phyloP scores from a whole-genome alignment of 2,113 vertebrate genomes.

The Poicephalus meyeri region DNA sequence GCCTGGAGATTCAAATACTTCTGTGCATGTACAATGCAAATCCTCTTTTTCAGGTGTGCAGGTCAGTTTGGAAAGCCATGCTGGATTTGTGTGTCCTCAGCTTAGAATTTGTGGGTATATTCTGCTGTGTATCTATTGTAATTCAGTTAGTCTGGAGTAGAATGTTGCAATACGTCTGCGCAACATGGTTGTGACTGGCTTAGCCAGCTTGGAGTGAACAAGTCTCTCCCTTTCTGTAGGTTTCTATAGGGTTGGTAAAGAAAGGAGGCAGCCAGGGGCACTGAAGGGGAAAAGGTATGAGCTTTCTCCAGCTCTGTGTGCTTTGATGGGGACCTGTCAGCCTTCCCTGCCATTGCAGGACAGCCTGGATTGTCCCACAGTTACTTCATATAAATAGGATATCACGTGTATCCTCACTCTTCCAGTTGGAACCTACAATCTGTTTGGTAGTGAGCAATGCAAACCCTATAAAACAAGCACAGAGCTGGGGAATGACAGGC shows the following conservation, averaged over 20 bases:
- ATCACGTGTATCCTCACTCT: rapidly evolving
- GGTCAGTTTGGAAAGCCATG: not conserved
- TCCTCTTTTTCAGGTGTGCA: not conserved
- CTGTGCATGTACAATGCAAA: not conserved
- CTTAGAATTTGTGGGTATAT: not conserved
- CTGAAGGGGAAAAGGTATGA: rapidly evolving
- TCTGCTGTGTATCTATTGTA: not conserved
- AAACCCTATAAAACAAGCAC: not conserved
- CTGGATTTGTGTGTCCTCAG: not conserved
- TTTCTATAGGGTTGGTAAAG: not conserved
- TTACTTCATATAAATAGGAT: rapidly evolving
- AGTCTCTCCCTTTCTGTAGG: not conserved
- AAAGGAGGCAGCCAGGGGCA: not conserved
- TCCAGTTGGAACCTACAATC: not conserved
- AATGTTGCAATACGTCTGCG: not conserved
- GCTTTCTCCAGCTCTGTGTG: not conserved
- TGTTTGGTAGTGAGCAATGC: not conserved
- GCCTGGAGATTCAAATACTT: not conserved
- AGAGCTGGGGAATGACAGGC: not conserved
- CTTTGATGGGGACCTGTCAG: not conserved
- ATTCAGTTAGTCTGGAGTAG: not conserved
- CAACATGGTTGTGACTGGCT: not conserved
- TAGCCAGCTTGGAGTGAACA: not conserved
- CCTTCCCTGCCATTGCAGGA: not conserved
- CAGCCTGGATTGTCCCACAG: not conserved